A percentile compares a stretch with the other conserved stretches of the same genome.
phyloP scores from a whole-genome alignment of 2,113 vertebrate genomes.

The Aspiorhynchus laticeps region DNA sequence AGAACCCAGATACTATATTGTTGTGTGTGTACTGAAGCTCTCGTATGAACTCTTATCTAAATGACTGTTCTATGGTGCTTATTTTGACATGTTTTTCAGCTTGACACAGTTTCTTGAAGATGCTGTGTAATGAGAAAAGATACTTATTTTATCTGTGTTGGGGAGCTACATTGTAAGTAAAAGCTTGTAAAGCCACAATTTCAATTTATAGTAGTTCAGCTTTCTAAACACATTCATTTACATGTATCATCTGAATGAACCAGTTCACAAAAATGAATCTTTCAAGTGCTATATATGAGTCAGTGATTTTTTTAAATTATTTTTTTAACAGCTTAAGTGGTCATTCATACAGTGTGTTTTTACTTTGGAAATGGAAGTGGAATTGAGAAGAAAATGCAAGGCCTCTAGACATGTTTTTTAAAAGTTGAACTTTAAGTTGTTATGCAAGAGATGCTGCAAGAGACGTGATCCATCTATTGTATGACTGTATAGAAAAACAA shows the following conservation, averaged over 20 bases:
- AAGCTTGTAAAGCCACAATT: no score
- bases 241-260: background rate
- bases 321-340: no score
- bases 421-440: no score
- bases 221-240: background rate
- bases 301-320: no score
- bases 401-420: no score
- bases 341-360: no score
- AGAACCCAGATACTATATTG: background rate
- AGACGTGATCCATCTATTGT: no score
- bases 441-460: no score
- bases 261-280: background rate
- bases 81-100: background rate
- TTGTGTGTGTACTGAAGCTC: background rate
- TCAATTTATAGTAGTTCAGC: background rate
- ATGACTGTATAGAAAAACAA: no score
- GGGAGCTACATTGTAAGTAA: background rate
- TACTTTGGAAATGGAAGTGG: no score
- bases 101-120: background rate
- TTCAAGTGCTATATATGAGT: background rate
- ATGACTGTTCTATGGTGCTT: background rate
- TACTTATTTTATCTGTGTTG: background rate
- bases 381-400: no score
- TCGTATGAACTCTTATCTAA: background rate
- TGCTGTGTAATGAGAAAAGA: background rate